Base-by-base conservation (phyloP, 2,113 vertebrate species). In the Lycaon pictus region DNA sequence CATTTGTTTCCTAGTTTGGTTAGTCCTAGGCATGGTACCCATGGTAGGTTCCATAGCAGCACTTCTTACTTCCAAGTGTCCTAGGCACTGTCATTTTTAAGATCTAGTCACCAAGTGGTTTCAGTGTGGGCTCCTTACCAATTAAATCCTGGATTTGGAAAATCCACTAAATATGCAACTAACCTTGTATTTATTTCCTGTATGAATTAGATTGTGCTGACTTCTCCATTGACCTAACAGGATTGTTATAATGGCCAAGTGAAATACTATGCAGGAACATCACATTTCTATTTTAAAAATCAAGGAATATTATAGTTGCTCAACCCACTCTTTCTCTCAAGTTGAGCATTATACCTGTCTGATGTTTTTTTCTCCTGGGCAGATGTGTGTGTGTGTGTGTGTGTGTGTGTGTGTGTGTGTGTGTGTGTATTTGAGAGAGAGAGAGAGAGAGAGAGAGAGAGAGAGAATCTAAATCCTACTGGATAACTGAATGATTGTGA, bases 301-400 rank as follows among this genome's bases (percentile, higher is more conserved):
- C 53, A 80, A 88, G 25, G n/a, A 74, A 67, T 93, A 51, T 58
- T 93, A 37, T 60, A 85, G 56, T 93, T 92, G 22, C 51, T 84
- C 58, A 35, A 43, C 9, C 2, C 7, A 4, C 3, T 48, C 3
- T 74, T 82, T 91, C 25, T 93, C 20, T 88, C 7, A 95, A 77
- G 9, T 25, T 82, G 15, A 81, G 20, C 43, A 29, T 58, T 80
- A 43, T 43, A 71, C 53, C 56, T 93, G 16, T 9, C 51, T 76
- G 15, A 35, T 17, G 1, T 76, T 22, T 23, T 60, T 32, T 53
- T 62, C 60, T 22, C 32, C 4, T 80, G 11, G 25, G 16, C 7
- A 35, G 48, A 11, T 80, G 29, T 87, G 48, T 79, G 15, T 80
- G 9, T 20, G 51, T 71, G 67, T 35, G 65, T 87, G 65, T 53